Evolutionary conservation across 2,797 vertebrate species (phyloP), one percentile per base, ranked within the genome.

Genomic region (Enteromius paludinosus): DNA sequence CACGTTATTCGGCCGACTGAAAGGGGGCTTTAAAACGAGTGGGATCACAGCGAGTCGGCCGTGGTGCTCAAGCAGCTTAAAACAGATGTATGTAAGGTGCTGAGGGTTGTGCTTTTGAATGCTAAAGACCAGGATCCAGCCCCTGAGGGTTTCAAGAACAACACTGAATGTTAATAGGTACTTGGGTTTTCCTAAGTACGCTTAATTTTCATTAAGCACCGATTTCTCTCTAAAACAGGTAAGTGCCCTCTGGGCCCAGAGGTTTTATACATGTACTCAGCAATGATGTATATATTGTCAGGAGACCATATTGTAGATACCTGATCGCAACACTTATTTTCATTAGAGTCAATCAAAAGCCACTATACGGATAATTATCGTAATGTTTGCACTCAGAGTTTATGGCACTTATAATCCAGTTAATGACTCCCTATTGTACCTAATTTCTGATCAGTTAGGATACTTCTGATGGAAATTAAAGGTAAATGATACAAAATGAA

Each of bases 1-100:
- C 75, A 84, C 68, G 78, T 86, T 84, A 87, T 74, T 87, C 25
- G 20, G 69, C 76, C 68, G 79, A 86, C 79, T 62, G 74, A 84
- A 45, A 65, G 47, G 69, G n/a, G 54, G 65, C 81, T 81, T 87
- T 83, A 85, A 82, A 65, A 71, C 25, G 28, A 85, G 12, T 35
- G 45, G 70, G 20, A 61, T 68, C 35, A 33, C 15, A 64, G 43
- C 10, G 30, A 75, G 56, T 35, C 23, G 12, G 20, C 71, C 38
- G 5, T 45, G 20, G 73, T 33, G 41, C 62, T 49, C 33, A 12
- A 71, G 49, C 3, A 18, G 18, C 35, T 64, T 69, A 86, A 71
- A 80, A 70, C 65, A 78, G 82, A 72, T 75, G 72, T 59, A n/a
- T 7, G 43, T 25, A 72, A 45, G 62, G 17, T 49, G 33, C 69